These are phyloP conservation scores for Urocynchramus pylzowi DNA, from an alignment of 2,113 vertebrate genomes.

Conservation along the genomic window DNA sequence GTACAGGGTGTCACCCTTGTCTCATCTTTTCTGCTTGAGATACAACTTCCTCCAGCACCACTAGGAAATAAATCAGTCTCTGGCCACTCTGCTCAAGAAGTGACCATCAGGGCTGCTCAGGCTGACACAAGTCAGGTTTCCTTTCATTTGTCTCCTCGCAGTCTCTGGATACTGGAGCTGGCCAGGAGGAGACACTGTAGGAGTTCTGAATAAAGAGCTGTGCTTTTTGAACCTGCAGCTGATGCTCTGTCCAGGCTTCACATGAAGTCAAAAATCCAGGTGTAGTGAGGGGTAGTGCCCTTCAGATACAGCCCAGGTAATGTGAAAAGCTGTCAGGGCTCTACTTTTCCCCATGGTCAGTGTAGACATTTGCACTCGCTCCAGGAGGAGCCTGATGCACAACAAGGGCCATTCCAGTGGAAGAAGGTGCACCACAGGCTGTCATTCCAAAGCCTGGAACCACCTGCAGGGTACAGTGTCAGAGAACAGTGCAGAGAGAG, in stretches of 20 bases:
- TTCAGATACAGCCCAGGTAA: neutral
- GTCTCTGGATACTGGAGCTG: neutral
- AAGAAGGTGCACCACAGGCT: neutral
- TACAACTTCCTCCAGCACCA: neutral
- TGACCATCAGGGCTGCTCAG: neutral
- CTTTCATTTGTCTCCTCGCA: neutral
- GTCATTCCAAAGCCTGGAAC: neutral
- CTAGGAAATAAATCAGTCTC: neutral
- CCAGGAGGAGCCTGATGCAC: neutral
- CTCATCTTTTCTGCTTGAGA: neutral
- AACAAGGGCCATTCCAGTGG: neutral
- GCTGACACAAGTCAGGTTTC: neutral
- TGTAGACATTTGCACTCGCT: neutral
- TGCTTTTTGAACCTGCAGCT: neutral
- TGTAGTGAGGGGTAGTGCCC: neutral
- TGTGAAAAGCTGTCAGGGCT: neutral
- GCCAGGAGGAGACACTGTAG: neutral
- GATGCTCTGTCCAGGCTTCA: neutral
- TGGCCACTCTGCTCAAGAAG: neutral
- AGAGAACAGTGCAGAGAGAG: neutral
- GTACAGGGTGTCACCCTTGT: neutral
- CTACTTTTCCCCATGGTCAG: neutral
- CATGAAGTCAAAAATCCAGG: neutral
- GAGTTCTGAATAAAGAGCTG: neutral
- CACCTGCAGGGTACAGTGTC: neutral